Evolutionary conservation across 2,797 vertebrate genomes (phyloP).

Genomic region (Spatula clypeata): DNA sequence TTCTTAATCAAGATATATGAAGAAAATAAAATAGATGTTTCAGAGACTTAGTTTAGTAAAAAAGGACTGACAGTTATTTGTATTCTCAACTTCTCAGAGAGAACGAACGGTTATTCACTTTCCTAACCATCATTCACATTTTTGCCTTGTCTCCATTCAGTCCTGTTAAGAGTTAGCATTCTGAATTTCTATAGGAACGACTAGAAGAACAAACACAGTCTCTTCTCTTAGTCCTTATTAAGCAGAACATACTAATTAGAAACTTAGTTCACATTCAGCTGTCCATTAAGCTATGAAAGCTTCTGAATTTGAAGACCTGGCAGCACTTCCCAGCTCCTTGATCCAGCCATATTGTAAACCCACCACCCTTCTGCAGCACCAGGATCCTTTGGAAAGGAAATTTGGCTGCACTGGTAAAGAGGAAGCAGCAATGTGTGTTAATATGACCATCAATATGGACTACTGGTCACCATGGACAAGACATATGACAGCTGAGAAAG

Average conservation of each 20-base stretch:
- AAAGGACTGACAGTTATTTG: conserved; percentile 24
- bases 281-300: not conserved
- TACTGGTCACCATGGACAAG: not conserved
- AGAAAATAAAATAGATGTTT: conserved; percentile 72
- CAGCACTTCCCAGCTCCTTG: not conserved
- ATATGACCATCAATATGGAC: not conserved
- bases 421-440: not conserved
- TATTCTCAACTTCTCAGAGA: conserved; percentile 34
- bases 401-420: not conserved
- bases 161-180: not conserved
- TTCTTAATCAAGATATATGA: conserved; percentile 78
- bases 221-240: not conserved
- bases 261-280: not conserved
- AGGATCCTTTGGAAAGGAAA: not conserved
- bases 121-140: not conserved
- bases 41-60: conserved; percentile 3
- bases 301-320: not conserved
- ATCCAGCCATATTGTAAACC: no score
- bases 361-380: not conserved
- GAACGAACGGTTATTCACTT: not conserved
- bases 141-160: not conserved
- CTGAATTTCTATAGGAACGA: not conserved
- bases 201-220: not conserved
- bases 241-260: not conserved
- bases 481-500: not conserved